phyloP scores from a whole-genome alignment of 2,888 invertebrate genomes.

The Luperina nickerlii region DNA sequence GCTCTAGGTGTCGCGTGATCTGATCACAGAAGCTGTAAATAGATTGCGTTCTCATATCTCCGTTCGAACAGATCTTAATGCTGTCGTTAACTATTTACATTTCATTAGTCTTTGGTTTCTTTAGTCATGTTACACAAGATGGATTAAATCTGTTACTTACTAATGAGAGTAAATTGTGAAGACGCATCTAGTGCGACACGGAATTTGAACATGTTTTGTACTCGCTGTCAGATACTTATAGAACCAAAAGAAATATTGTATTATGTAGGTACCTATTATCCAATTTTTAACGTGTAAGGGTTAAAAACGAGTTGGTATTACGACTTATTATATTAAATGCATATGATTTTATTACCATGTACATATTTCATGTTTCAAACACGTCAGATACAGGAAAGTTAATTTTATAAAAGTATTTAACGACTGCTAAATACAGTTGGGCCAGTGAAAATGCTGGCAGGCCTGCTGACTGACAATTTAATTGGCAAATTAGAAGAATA shows the following conservation, averaged over 20 bases:
- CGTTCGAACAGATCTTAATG: conserved; percentile 34
- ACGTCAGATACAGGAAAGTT: conserved; percentile 2
- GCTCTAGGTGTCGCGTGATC: conserved; percentile 29
- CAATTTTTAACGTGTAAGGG: neutral
- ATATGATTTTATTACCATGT: neutral
- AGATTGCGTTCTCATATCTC: conserved; percentile 45
- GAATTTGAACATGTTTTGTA: conserved; percentile 42
- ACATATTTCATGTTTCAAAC: conserved; percentile 12
- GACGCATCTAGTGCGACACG: conserved; percentile 28
- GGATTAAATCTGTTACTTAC: conserved; percentile 54
- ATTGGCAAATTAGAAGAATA: conserved; percentile 45
- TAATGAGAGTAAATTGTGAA: conserved; percentile 54
- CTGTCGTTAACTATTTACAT: conserved; percentile 43
- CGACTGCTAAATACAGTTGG: conserved; percentile 11
- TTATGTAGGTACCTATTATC: neutral
- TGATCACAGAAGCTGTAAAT: conserved; percentile 39
- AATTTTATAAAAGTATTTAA: conserved; percentile 22
- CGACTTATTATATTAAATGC: neutral
- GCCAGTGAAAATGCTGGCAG: conserved; percentile 11
- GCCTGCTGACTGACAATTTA: conserved; percentile 41
- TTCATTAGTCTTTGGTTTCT: conserved; percentile 63
- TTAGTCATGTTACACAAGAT: conserved; percentile 56
- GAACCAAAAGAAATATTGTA: conserved; percentile 24
- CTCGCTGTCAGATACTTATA: conserved; percentile 7
- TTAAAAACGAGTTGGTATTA: neutral